Conservation (phyloP, 2,113 vertebrate species). For the Strigops habroptila region DNA sequence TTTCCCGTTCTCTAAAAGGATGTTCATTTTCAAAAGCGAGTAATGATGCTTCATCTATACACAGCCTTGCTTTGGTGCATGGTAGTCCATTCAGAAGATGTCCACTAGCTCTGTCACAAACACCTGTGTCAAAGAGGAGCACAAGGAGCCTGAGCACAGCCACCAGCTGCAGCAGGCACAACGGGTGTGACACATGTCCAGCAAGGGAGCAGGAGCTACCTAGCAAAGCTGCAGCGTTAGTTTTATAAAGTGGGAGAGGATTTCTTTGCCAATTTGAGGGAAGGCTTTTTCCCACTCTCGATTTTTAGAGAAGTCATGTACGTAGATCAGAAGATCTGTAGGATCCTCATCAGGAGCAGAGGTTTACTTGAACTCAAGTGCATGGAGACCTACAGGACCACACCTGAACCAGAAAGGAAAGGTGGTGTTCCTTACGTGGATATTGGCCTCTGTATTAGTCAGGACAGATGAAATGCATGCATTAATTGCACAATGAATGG, state of each 20-base stretch:
- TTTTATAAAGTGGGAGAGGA: neutral
- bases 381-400: neutral
- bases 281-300: neutral
- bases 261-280: neutral
- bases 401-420: neutral
- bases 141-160: rapidly evolving
- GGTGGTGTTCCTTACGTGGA: rapidly evolving
- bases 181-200: rapidly evolving
- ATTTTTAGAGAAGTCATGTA: neutral
- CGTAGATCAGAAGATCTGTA: rapidly evolving
- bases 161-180: rapidly evolving
- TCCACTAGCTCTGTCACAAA: rapidly evolving
- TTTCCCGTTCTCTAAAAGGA: neutral
- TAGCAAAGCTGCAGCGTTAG: neutral
- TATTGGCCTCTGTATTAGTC: too few species aligned
- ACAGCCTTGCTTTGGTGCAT: neutral
- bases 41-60: rapidly evolving
- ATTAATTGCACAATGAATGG: neutral
- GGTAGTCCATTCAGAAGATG: rapidly evolving
- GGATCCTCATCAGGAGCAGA: neutral
- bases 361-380: neutral
- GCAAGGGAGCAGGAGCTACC: neutral
- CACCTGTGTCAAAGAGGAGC: rapidly evolving
- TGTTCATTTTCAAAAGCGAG: neutral
- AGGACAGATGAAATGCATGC: too few species aligned